Evolutionary conservation across 2,888 invertebrate species (phyloP), one percentile per base, ranked within the genome.

Genomic region (Cheilosia variabilis): DNA sequence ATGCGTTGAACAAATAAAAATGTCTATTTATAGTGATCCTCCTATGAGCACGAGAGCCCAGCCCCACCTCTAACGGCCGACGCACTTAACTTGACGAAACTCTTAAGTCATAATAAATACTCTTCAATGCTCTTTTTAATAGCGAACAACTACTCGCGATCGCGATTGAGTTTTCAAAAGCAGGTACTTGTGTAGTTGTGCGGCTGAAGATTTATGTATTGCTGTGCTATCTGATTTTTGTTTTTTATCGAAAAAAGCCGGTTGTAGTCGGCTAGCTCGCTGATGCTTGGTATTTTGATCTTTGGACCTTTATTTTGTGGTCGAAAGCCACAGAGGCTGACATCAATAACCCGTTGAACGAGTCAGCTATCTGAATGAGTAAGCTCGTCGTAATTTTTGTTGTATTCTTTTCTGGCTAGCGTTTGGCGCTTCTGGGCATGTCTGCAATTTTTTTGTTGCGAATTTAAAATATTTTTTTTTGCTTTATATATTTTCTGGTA

Each of bases 301-400:
- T 86, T 86, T 86, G 86, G 81, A 86, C 86, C 58, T 13, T 43
- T 60, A 31, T 50, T 52, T 79, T 57, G 52, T 34, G 43, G 65
- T 72, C 58, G 47, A 68, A 50, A 71, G 55, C 73, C 63, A 41
- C 47, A 79, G 53, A 76, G 43, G 47, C 66, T 63, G 72, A 86
- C 81, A 77, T 81, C 71, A 81, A 81, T 86, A 86, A 86, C 81
- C 81, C 80, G 81, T 77, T 81, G 47, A 19, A 53, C 71, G 52
- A 76, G 72, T 72, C 80, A 68, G 50, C 52, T 53, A 31, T 55
- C 37, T 10, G 45, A 63, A 47, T 60, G 53, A 66, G 66, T 60
- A 71, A 50, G 50, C 60, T 43, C 10, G 31, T 31, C 45, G 31
- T 53, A 24, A 53, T 65, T 55, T 52, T 34, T 65, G 4, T 34